A percentile compares a stretch with the other conserved stretches of the same genome.
phyloP scores from a whole-genome alignment of 2,113 vertebrate genomes.

The Taxidea taxus region DNA sequence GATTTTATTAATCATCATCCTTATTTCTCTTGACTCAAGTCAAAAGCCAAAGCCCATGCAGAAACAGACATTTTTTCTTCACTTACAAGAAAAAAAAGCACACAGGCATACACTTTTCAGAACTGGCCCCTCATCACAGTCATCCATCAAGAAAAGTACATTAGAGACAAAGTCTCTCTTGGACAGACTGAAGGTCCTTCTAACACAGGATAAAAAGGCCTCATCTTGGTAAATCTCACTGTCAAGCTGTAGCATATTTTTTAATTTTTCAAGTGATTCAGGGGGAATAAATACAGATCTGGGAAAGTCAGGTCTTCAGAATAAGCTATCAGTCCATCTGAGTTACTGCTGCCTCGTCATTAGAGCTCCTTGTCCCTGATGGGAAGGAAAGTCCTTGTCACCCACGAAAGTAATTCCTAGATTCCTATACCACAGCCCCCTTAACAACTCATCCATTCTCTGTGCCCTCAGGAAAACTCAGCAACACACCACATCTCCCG shows the following conservation, averaged over 20 bases:
- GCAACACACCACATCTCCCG: neutral
- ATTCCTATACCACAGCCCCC: neutral
- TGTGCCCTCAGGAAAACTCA: neutral
- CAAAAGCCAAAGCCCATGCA: neutral
- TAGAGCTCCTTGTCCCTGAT: conserved; percentile 47
- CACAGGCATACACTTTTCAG: conserved; percentile 70
- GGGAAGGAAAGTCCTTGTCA: conserved; percentile 63
- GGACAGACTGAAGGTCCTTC: conserved; percentile 44
- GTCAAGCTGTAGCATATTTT: neutral
- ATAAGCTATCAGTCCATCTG: conserved; percentile 72
- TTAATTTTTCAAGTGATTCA: conserved; percentile 36
- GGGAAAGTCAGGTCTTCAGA: conserved; percentile 72
- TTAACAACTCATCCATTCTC: conserved; percentile 8
- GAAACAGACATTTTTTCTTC: neutral
- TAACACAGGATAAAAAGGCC: conserved; percentile 70
- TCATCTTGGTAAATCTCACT: conserved; percentile 39
- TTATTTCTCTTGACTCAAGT: neutral
- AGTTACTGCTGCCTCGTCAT: conserved; percentile 57
- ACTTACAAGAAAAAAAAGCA: conserved; percentile 76
- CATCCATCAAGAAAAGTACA: neutral
- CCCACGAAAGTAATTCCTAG: conserved; percentile 54
- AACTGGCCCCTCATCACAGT: conserved; percentile 58
- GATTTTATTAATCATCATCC: neutral
- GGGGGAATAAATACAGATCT: conserved; percentile 73
- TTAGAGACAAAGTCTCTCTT: conserved; percentile 69